Evolutionary conservation across 1,140 invertebrate genomes (phyloP).

Genomic region (Pemphigus obesinymphae): DNA sequence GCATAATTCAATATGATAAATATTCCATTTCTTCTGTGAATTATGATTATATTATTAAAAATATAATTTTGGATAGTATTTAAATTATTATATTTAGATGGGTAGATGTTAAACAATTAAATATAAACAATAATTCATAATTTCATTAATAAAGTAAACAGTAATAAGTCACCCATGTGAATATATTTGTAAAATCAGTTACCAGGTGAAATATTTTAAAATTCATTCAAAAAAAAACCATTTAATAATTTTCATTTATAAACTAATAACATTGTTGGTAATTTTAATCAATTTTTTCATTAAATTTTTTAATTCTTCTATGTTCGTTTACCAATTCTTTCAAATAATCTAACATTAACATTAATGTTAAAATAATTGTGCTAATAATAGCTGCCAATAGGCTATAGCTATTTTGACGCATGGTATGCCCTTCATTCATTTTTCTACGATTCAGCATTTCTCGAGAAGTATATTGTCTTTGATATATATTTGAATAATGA

Average conservation of each 20-base stretch:
- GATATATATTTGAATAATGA: conserved; percentile 44
- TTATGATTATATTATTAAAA: no score
- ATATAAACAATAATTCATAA: no score
- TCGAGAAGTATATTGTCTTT: neutral
- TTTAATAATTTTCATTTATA: neutral
- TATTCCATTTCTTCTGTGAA: no score
- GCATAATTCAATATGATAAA: no score
- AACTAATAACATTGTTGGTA: neutral
- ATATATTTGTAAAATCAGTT: no score
- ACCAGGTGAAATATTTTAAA: no score
- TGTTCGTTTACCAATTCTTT: neutral
- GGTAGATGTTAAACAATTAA: no score
- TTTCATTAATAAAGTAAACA: no score
- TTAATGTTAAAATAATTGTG: neutral
- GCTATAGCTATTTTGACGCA: neutral
- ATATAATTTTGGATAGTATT: no score
- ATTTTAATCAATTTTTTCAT: neutral
- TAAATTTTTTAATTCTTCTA: neutral
- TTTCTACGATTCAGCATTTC: neutral
- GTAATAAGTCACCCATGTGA: no score
- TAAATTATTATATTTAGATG: no score
- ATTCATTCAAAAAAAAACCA: neutral
- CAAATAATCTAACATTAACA: neutral
- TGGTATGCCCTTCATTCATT: neutral
- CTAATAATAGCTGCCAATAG: neutral